phyloP scores from a whole-genome alignment of 2,797 vertebrate genomes.

The Gymnopithys bicolor region DNA sequence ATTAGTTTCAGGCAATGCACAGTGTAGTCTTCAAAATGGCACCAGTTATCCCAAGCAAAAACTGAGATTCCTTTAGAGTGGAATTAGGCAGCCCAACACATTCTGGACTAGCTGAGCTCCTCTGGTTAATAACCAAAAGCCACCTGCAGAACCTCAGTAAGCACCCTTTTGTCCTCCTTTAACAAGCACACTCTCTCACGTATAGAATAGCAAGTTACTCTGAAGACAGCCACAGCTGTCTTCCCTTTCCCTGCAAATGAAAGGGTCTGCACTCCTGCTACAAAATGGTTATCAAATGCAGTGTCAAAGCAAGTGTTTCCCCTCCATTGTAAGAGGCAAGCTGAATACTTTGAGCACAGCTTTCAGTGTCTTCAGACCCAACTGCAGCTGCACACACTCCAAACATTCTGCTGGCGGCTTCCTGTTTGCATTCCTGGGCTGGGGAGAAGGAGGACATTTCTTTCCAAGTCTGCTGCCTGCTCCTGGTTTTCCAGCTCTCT shows the following conservation, averaged over 20 bases:
- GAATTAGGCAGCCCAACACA: slow-evolving; percentile 72
- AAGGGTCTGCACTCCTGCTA: slow-evolving; percentile 80
- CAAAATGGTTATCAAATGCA: slow-evolving; percentile 79
- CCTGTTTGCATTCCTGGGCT: slow-evolving; percentile 75
- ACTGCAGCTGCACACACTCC: slow-evolving; percentile 80
- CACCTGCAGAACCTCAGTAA: slow-evolving; percentile 82
- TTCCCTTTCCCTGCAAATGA: slow-evolving; percentile 80
- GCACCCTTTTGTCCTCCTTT: slow-evolving; percentile 74
- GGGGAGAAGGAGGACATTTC: slow-evolving; percentile 68
- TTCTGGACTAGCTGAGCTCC: slow-evolving; percentile 74
- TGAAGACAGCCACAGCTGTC: slow-evolving; percentile 82
- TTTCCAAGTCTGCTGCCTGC: slow-evolving; percentile 65
- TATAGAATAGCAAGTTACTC: slow-evolving; percentile 76
- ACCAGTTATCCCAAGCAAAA: slow-evolving; percentile 28
- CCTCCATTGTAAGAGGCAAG: slow-evolving; percentile 76
- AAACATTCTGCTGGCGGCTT: slow-evolving; percentile 77
- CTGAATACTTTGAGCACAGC: slow-evolving; percentile 77
- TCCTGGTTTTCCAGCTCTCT: slow-evolving; percentile 66
- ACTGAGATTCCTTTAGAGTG: slow-evolving; percentile 54
- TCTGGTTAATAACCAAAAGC: slow-evolving; percentile 78
- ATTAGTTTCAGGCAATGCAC: background rate
- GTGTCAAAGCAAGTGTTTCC: slow-evolving; percentile 81
- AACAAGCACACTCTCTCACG: slow-evolving; percentile 71
- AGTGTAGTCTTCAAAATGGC: background rate
- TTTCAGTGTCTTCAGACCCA: slow-evolving; percentile 78